phyloP scores from a whole-genome alignment of 2,113 vertebrate genomes.

The Tyrannus savana region DNA sequence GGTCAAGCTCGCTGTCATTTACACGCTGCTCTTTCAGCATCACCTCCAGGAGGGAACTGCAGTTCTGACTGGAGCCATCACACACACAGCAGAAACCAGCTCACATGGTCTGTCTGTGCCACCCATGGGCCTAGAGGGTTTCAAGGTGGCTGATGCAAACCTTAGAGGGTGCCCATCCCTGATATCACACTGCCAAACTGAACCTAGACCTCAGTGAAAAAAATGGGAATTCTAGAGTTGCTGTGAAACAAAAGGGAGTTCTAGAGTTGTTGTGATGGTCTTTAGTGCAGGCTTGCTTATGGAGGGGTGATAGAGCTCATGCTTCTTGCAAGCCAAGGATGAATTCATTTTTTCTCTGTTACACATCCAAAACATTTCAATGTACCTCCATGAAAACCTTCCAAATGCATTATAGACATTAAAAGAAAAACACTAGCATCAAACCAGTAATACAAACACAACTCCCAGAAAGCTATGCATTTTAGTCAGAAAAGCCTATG shows the following conservation, averaged over 20 bases:
- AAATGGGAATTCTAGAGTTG: neutral
- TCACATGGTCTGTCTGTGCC: accelerated
- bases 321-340: neutral
- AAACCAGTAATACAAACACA: neutral
- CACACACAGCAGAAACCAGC: neutral
- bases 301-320: neutral
- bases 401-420: neutral
- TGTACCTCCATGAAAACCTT: neutral
- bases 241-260: neutral
- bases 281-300: neutral
- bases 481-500: neutral
- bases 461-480: neutral
- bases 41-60: accelerated
- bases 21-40: neutral
- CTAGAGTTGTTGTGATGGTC: neutral
- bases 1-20: neutral
- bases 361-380: neutral
- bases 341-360: neutral
- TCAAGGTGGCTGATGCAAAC: neutral
- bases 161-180: neutral
- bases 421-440: neutral
- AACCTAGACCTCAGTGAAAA: neutral
- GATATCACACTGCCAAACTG: neutral
- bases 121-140: accelerated
- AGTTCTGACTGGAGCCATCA: neutral